Conservation (phyloP, 1,140 invertebrate species). For the Papilio machaon region DNA sequence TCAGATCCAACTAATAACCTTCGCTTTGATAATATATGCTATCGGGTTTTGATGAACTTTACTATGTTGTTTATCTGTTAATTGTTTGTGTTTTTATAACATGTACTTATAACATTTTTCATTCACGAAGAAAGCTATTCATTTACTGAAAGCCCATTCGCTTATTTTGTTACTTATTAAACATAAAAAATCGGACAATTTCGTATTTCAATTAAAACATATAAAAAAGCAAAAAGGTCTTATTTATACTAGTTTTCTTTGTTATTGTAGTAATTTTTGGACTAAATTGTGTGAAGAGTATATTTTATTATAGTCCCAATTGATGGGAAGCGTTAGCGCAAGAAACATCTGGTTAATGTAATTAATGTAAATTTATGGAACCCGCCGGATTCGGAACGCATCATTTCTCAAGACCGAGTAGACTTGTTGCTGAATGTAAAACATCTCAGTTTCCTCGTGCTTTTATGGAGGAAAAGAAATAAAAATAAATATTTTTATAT, state of each 20-base stretch:
- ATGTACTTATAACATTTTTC: no score
- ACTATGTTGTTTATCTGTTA: not conserved
- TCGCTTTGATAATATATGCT: slow-evolving; percentile 49
- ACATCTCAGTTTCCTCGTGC: slow-evolving; percentile 3
- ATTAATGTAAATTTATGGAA: slow-evolving; percentile 66
- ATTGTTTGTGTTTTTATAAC: not conserved
- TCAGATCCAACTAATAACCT: slow-evolving; percentile 74
- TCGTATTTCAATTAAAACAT: not conserved
- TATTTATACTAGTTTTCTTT: not conserved
- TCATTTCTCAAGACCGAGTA: slow-evolving; percentile 41
- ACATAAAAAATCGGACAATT: not conserved
- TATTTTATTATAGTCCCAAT: slow-evolving; percentile 50
- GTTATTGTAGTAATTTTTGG: slow-evolving; percentile 35
- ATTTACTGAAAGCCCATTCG: not conserved
- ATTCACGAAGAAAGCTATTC: not conserved
- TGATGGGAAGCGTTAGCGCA: slow-evolving; percentile 50
- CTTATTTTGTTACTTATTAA: not conserved
- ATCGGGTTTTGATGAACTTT: not conserved
- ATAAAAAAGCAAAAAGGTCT: slow-evolving; percentile 7
- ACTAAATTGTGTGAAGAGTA: not conserved
- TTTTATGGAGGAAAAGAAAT: not conserved
- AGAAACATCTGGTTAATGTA: slow-evolving; percentile 54
- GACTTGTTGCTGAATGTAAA: slow-evolving; percentile 52
- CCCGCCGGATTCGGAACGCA: slow-evolving; percentile 51
- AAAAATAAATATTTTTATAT: not conserved